Evolutionary conservation across 2,888 invertebrate genomes (phyloP).

Genomic region (Lepidonotus clava): DNA sequence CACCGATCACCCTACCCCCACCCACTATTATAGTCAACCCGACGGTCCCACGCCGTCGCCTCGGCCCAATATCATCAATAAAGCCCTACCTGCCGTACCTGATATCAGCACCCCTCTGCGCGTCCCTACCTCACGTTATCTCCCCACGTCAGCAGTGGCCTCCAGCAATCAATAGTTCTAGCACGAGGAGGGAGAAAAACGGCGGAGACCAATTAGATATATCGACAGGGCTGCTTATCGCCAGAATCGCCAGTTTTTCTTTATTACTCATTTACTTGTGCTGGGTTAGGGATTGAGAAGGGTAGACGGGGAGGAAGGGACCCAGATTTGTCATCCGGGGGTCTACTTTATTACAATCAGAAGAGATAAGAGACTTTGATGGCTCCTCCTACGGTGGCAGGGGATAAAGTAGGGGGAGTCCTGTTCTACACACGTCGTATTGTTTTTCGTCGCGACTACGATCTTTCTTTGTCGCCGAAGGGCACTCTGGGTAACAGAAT

Average conservation of each 20-base stretch:
- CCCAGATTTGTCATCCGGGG: not conserved
- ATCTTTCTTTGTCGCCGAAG: not conserved
- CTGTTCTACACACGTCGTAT: not conserved
- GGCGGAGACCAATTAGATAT: not conserved
- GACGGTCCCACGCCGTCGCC: not conserved
- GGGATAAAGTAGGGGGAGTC: not conserved
- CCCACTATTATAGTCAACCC: not conserved
- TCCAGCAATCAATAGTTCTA: not conserved
- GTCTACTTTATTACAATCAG: not conserved
- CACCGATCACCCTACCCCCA: too few relatives aligned
- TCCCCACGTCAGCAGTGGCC: too few relatives aligned
- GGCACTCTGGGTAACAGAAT: conserved; percentile 46
- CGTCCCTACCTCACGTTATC: too few relatives aligned
- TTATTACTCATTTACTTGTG: not conserved
- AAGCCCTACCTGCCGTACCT: not conserved
- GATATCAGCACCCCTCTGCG: too few relatives aligned
- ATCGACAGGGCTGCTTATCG: not conserved
- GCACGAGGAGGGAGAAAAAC: not conserved
- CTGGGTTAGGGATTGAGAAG: not conserved
- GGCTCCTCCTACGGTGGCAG: not conserved
- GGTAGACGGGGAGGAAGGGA: not conserved
- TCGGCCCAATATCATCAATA: not conserved
- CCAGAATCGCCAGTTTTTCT: not conserved
- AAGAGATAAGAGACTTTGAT: not conserved
- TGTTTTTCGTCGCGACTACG: not conserved